Base-by-base conservation (phyloP, 2,888 invertebrate genomes). In the Drosophila tanythrix region DNA sequence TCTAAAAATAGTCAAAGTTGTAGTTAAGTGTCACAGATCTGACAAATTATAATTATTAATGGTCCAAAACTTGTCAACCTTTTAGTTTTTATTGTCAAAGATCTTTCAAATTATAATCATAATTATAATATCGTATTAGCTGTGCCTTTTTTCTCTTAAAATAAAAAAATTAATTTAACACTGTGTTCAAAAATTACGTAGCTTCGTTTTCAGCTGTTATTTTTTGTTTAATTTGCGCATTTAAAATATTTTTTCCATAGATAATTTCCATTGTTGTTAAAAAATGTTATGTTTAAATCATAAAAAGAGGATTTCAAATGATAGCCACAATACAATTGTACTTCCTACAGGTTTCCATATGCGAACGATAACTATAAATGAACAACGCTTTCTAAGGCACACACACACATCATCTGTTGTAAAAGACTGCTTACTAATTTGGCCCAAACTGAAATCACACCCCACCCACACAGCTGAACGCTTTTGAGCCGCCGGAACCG, bases 401-500 rank as follows among this genome's bases (percentile, higher is more conserved):
- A 31, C 21, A 13, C 25, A 31, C 43, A 46, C n/a, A 53, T 48
- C 18, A 38, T 8, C 33, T 21, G 13, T 40, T 53, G 3, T 27
- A n/a, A 31, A 55, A 67, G 18, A 40, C 10, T 36, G 36, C 50
- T 68, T 15, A 56, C 56, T 18, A 50, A 67, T 36, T 38, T 53
- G 38, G 8, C 46, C 18, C 52, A 15, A 40, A 25, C 31, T 43
- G 7, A 52, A 61, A 52, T 25, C 48, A 33, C 6, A 11, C 50
- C n/a, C 36, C 36, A n/a, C 15, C 31, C 15, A 27, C 25, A 13
- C 3, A 6, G 13, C n/a, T 29, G 11, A 46, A 40, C 5, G n/a
- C 35, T 46, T 51, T 59, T 13, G 46, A 25, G 29, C 33, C 31
- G 6, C 43, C 48, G 62, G 43, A 56, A 59, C 78, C 78, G 71